Percentiles rank a stretch among this genome's conserved stretches.
phyloP scores from a whole-genome alignment of 2,797 vertebrate species.

The Gorsachius magnificus region DNA sequence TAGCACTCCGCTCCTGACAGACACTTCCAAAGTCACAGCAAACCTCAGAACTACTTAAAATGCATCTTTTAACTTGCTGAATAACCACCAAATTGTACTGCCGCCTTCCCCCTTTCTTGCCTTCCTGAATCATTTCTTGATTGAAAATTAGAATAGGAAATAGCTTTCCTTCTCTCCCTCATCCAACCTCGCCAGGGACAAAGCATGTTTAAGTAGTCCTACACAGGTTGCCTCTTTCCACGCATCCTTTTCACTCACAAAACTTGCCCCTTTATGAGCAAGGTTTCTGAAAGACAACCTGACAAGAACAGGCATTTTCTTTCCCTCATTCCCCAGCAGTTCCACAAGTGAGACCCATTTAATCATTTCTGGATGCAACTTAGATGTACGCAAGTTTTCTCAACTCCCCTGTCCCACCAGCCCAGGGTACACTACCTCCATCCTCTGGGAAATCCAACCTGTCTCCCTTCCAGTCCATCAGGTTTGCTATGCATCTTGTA shows the following conservation, averaged over 20 bases:
- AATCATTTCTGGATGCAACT: neutral
- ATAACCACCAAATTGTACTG: neutral
- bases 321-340: neutral
- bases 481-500: accelerated
- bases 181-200: neutral
- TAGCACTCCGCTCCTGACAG: neutral
- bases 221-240: neutral
- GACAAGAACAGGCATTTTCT: neutral
- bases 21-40: neutral
- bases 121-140: neutral
- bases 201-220: neutral
- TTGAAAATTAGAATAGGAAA: neutral
- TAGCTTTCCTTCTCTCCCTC: neutral
- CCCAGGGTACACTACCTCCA: neutral
- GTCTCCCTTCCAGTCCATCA: neutral
- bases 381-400: accelerated
- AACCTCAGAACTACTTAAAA: neutral
- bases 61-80: neutral
- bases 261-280: neutral
- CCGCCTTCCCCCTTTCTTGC: neutral
- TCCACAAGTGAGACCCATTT: neutral
- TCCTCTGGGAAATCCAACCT: neutral
- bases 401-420: neutral
- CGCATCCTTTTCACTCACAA: accelerated
- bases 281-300: neutral